A percentile compares a stretch with the other conserved stretches of the same genome.
Conservation (phyloP, 2,113 vertebrate species). For the Crotalus viridis region DNA sequence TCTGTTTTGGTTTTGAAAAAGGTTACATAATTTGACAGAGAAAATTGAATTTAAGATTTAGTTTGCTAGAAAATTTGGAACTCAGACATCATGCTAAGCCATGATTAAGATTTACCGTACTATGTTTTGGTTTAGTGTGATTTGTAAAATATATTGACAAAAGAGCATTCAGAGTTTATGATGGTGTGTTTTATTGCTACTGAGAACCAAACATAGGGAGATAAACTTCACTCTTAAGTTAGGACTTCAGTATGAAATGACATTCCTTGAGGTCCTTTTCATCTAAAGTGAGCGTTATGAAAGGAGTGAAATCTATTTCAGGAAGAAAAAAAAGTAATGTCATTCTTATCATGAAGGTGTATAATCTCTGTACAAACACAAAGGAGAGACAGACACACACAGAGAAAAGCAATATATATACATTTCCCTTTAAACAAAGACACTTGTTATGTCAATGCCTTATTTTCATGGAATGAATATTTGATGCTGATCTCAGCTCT, state of each 20-base stretch:
- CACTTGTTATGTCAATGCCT: background rate
- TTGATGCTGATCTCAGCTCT: background rate
- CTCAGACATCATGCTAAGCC: background rate
- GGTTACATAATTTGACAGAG: background rate
- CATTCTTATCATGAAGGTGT: slow-evolving; percentile 8
- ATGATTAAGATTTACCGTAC: background rate
- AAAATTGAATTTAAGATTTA: background rate
- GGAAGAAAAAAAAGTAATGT: slow-evolving; percentile 4
- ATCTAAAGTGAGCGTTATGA: slow-evolving; percentile 4
- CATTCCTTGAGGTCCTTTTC: slow-evolving; percentile 6
- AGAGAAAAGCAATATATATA: background rate
- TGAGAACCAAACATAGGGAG: background rate
- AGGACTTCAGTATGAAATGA: slow-evolving; percentile 31
- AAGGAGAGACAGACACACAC: background rate
- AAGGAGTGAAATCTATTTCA: slow-evolving; percentile 6
- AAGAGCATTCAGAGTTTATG: background rate
- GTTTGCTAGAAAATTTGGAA: background rate
- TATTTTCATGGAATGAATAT: background rate
- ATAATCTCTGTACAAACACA: background rate
- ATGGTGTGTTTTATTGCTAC: background rate
- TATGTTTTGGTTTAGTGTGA: background rate
- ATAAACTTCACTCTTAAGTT: slow-evolving; percentile 7
- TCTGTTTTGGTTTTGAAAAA: background rate
- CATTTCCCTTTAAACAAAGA: slow-evolving; percentile 5
- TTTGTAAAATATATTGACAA: background rate